Base-by-base conservation (phyloP, 1,140 invertebrate genomes). In the Mylabris phalerata region DNA sequence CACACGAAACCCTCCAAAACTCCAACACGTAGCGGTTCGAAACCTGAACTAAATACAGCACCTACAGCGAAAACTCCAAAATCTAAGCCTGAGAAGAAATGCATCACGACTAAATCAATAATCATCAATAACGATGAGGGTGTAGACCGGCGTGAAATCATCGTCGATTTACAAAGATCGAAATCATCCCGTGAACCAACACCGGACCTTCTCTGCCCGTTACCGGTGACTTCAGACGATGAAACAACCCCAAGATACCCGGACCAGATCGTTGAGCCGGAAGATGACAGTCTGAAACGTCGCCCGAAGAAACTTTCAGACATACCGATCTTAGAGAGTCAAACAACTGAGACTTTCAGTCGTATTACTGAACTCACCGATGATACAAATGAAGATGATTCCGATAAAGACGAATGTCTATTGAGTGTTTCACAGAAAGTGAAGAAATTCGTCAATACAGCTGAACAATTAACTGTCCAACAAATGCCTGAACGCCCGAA, bases 111-210 rank as follows among this genome's bases (percentile, higher is more conserved):
- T 2, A 74, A 74, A 66, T 71, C 71, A 0, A 71, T 73, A 6
- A 58, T 69, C 44, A 70, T 74, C 19, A 71, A 66, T n/a, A 58
- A 62, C 5, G 48, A 50, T 41, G 57, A 66, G 27, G 3, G 3
- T 6, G 10, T 42, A 9, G 41, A 42, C 4, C 9, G 9, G 4
- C 66, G 74, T 55, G 71, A 76, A 67, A 77, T 84, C 26, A 80
- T 84, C 56, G 82, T 86, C 58, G 76, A 80, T 55, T 74, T 83
- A 24, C 81, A 85, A 68, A 81, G 83, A 67, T 84, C 84, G 0
- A 86, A 83, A 73, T 87, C 85, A 48, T 87, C 85, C 0, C 69
- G 85, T 41, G 86, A 88, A 70, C 84, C 83, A 19, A 84, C 84
- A 9, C 85, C 85, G 4, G 82, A 86, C 67, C 77, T 79, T 40